Evolutionary conservation across 2,113 vertebrate genomes (phyloP).

Genomic region (Alouatta palliata): DNA sequence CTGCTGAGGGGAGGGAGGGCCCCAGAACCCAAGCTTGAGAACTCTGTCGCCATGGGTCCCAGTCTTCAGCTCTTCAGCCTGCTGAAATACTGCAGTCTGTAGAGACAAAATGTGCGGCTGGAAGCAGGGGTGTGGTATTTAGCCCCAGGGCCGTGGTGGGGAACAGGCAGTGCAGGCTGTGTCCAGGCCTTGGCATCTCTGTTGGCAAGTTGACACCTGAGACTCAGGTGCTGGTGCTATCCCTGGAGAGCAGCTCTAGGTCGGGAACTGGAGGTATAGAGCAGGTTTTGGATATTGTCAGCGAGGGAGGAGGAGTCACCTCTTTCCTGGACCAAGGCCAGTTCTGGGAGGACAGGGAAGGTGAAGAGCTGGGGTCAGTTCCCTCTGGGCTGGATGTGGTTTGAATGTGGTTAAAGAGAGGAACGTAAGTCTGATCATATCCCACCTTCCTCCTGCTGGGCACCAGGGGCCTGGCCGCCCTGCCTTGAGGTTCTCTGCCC

Average conservation of each 20-base stretch:
- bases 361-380: not conserved
- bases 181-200: not conserved
- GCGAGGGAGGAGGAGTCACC: not conserved
- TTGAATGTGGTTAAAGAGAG: not conserved
- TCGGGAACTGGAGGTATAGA: not conserved
- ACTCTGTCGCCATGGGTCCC: not conserved
- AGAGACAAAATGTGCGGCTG: not conserved
- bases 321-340: not conserved
- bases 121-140: not conserved
- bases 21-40: not conserved
- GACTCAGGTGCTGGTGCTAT: not conserved
- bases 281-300: not conserved
- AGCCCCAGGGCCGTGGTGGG: fast-evolving
- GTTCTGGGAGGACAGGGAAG: not conserved
- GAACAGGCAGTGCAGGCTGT: not conserved
- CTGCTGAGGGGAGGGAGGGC: not conserved
- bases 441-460: not conserved
- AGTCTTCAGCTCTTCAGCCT: not conserved
- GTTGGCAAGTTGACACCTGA: not conserved
- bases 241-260: not conserved
- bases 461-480: not conserved
- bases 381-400: not conserved
- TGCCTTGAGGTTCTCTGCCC: not conserved
- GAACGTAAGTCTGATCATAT: not conserved
- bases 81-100: not conserved